Evolutionary conservation across 2,797 vertebrate species (phyloP), one percentile per base, ranked within the genome.

Genomic region (Thunnus albacares): DNA sequence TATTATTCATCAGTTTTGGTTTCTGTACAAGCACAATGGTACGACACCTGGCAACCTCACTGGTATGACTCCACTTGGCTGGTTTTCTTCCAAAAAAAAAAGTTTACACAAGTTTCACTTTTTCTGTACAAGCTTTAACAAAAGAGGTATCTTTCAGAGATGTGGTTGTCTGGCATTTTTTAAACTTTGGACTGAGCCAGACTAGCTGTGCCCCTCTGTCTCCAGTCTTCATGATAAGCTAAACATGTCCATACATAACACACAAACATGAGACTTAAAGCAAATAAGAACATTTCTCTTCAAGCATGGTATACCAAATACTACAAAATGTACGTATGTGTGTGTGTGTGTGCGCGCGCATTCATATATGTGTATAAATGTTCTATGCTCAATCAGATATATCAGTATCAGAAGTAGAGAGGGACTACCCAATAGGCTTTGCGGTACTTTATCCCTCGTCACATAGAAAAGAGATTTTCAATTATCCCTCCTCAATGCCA

Each of bases 401-500:
- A 28, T 70, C 57, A 79, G 49, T 58, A 73, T 81, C 38, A 47
- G 38, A 63, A 51, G 30, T 62, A 64, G 33, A 62, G 75, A 71
- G 56, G 62, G 24, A 71, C 57, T 77, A 77, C 53, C 15, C 62
- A 68, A 63, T 58, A 80, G 47, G 58, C 71, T 79, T 82, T 85
- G 71, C 7, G 8, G 49, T 56, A 30, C n/a, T 63, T 65, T 53
- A 70, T 78, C 49, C 62, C 4, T 76, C 2, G 38, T 69, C 38
- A 71, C 30, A 63, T 49, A 63, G 56, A 86, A 67, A 60, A 78
- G 49, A 33, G 7, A 76, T 74, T 79, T 88, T 87, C 62, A 85
- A 61, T 82, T 20, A 79, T 62, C 52, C 59, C 13, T 75, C n/a
- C 51, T 81, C 53, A 24, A 57, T 74, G 49, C 49, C 43, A 80